These are phyloP conservation scores for Paratrypauchen microcephalus DNA, from an alignment of 2,797 vertebrate species.

Conservation along the genomic window DNA sequence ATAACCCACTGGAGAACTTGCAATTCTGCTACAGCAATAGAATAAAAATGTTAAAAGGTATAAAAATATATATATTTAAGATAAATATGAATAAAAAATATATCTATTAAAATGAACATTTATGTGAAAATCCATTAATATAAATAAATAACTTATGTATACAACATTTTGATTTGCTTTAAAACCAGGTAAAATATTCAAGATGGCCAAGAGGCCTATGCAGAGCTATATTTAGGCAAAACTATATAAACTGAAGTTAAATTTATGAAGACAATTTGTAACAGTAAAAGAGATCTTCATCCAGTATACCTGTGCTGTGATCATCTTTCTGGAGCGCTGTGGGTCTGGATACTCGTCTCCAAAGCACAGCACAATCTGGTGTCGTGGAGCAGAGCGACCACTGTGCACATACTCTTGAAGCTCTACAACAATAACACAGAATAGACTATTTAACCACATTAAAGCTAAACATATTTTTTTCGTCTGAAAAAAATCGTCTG, in stretches of 20 bases:
- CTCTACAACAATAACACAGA: constrained; percentile 71
- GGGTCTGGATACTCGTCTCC: constrained; percentile 95
- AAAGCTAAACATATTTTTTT: constrained; percentile 13
- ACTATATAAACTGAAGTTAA: too few relatives aligned
- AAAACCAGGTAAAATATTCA: not conserved
- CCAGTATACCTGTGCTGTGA: constrained; percentile 84
- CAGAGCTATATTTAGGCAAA: not conserved
- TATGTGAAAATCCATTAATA: too few relatives aligned
- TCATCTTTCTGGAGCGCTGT: constrained; percentile 90
- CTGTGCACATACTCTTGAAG: constrained; percentile 89
- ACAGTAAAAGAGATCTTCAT: not conserved
- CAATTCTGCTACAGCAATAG: too few relatives aligned
- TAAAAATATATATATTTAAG: too few relatives aligned
- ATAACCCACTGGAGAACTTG: too few relatives aligned
- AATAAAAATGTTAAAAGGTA: too few relatives aligned
- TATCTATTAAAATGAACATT: too few relatives aligned
- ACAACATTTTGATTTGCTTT: too few relatives aligned
- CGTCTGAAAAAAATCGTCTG: constrained; percentile 31
- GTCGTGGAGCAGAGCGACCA: constrained; percentile 85
- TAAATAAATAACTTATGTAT: too few relatives aligned
- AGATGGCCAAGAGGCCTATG: not conserved
- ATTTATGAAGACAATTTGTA: too few relatives aligned
- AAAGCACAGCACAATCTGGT: constrained; percentile 91
- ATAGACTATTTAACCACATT: not conserved
- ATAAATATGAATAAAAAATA: too few relatives aligned